These are phyloP conservation scores for Diaprepes abbreviatus DNA, from an alignment of 2,888 invertebrate species.

Conservation along the genomic window DNA sequence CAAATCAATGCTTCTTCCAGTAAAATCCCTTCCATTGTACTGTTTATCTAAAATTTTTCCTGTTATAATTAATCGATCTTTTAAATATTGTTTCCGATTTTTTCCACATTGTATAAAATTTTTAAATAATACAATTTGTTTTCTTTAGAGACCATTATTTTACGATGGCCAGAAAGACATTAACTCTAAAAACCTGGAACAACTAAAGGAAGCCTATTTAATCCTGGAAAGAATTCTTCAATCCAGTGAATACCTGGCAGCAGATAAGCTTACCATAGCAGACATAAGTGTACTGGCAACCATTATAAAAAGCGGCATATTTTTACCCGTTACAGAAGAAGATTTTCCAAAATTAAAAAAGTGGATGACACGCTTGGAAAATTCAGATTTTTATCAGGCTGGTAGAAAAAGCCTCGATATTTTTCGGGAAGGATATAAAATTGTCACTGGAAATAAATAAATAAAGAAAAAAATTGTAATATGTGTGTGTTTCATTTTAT, in stretches of 20 bases:
- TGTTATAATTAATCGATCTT: too few relatives aligned
- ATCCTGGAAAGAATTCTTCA: constrained; percentile 69
- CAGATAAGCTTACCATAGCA: constrained; percentile 62
- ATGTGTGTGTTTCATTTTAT: too few relatives aligned
- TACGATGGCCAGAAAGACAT: constrained; percentile 46
- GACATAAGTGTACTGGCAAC: constrained; percentile 64
- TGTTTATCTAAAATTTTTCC: too few relatives aligned
- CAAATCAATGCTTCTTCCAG: too few relatives aligned
- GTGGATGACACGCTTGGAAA: constrained; percentile 31
- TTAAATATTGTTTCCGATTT: too few relatives aligned
- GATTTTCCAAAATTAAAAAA: constrained; percentile 37
- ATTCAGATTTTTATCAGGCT: constrained; percentile 33
- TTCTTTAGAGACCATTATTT: constrained; percentile 52
- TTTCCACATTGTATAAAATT: too few relatives aligned
- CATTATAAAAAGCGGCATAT: constrained; percentile 65
- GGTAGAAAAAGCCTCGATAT: constrained; percentile 20
- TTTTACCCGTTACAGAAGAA: constrained; percentile 63
- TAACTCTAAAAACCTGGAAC: constrained; percentile 20
- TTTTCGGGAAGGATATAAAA: constrained; percentile 13
- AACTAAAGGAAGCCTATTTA: constrained; percentile 59
- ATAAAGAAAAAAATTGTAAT: too few relatives aligned
- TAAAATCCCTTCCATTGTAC: too few relatives aligned
- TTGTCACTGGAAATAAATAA: constrained; percentile 49
- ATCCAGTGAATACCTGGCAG: constrained; percentile 69
- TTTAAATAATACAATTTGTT: too few relatives aligned